These are phyloP conservation scores for Sesamia nonagrioides DNA, from an alignment of 1,140 invertebrate genomes.

Conservation along the genomic window DNA sequence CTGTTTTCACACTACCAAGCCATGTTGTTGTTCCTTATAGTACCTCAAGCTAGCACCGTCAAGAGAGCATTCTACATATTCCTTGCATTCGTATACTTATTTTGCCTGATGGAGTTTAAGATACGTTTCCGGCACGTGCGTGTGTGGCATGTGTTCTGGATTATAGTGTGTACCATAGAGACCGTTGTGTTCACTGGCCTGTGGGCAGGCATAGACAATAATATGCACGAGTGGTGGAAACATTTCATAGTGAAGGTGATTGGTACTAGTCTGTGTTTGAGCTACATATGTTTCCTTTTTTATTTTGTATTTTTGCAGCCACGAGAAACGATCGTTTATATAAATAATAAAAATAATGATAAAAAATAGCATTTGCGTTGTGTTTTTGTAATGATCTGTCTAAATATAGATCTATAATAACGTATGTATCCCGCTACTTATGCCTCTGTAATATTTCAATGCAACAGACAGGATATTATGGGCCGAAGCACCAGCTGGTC, in stretches of 20 bases:
- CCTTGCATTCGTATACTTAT: slow-evolving; percentile 91
- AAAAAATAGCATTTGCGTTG: slow-evolving; percentile 16
- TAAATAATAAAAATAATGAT: slow-evolving; percentile 60
- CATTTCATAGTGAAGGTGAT: slow-evolving; percentile 87
- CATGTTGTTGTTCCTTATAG: slow-evolving; percentile 89
- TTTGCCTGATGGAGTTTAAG: slow-evolving; percentile 92
- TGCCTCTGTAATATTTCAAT: slow-evolving; percentile 16
- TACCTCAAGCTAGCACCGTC: slow-evolving; percentile 87
- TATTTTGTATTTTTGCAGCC: slow-evolving; percentile 88
- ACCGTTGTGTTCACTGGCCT: slow-evolving; percentile 89
- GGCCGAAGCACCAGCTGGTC: slow-evolving; percentile 36
- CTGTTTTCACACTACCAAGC: slow-evolving; percentile 88
- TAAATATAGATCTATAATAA: not conserved
- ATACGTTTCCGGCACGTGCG: slow-evolving; percentile 91
- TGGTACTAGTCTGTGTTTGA: slow-evolving; percentile 81
- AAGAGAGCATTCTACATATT: slow-evolving; percentile 89
- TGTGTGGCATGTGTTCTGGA: slow-evolving; percentile 90
- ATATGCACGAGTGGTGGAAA: slow-evolving; percentile 89
- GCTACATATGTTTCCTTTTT: slow-evolving; percentile 85
- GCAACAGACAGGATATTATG: slow-evolving; percentile 26
- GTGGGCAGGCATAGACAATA: slow-evolving; percentile 89
- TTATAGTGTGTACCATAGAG: slow-evolving; percentile 89
- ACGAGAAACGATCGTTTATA: slow-evolving; percentile 84
- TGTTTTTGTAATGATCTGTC: not conserved
- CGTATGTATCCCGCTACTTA: not conserved